Percentiles rank a stretch among this genome's conserved stretches.
These are phyloP conservation scores for Drosophila macrospina DNA, from an alignment of 2,888 invertebrate species.

Conservation along the genomic window DNA sequence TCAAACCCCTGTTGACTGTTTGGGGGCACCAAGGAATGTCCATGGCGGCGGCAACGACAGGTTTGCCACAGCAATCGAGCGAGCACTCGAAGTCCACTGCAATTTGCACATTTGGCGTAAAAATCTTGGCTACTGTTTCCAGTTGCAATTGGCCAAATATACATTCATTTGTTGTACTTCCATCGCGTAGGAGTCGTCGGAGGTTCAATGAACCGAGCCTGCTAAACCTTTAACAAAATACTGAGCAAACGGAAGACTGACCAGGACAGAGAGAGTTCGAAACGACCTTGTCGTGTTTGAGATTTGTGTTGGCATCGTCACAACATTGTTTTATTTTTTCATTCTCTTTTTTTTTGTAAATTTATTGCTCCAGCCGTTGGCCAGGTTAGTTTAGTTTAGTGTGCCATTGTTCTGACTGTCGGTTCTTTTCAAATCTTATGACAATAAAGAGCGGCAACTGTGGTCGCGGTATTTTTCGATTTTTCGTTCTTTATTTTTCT, in stretches of 20 bases:
- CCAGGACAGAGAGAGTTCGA: slow-evolving; percentile 12
- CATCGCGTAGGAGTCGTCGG: slow-evolving; percentile 61
- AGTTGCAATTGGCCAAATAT: slow-evolving; percentile 57
- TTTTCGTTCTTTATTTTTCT: slow-evolving; percentile 16
- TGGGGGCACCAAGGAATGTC: slow-evolving; percentile 65
- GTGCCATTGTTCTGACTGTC: slow-evolving; percentile 76
- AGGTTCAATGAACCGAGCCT: slow-evolving; percentile 64
- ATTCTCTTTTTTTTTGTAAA: slow-evolving; percentile 34
- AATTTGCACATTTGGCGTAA: slow-evolving; percentile 69
- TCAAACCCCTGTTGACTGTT: slow-evolving; percentile 40
- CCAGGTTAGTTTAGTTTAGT: slow-evolving; percentile 68
- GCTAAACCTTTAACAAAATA: slow-evolving; percentile 19
- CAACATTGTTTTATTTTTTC: slow-evolving; percentile 47
- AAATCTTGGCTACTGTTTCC: slow-evolving; percentile 71
- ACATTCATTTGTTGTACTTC: slow-evolving; percentile 19
- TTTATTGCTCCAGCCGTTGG: slow-evolving; percentile 56
- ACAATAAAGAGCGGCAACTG: slow-evolving; percentile 70
- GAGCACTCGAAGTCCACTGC: slow-evolving; percentile 38
- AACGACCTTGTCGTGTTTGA: slow-evolving; percentile 66
- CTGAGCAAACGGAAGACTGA: background rate
- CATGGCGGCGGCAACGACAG: slow-evolving; percentile 66
- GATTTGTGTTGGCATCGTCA: slow-evolving; percentile 46
- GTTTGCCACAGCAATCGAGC: slow-evolving; percentile 47
- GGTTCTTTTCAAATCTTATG: slow-evolving; percentile 71
- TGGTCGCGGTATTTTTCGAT: slow-evolving; percentile 46